Evolutionary conservation across 2,113 vertebrate genomes (phyloP).

Genomic region (Anarhynchus alexandrinus): DNA sequence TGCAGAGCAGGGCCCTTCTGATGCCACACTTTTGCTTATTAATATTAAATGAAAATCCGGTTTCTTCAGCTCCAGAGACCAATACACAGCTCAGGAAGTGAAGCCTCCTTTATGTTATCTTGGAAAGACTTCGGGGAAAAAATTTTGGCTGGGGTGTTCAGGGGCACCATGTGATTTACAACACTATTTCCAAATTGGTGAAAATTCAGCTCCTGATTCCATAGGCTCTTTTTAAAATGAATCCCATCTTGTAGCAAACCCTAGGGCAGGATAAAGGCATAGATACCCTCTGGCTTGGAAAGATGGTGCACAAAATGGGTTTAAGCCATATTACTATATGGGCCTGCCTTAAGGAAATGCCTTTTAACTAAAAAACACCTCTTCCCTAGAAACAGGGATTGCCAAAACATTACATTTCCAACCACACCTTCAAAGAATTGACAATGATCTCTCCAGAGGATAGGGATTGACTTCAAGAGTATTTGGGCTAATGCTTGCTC

Average conservation of each 20-base stretch:
- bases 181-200: not conserved
- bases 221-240: not conserved
- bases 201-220: not conserved
- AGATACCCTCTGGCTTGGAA: not conserved
- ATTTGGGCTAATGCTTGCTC: not conserved
- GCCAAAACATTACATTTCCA: not conserved
- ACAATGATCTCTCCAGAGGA: not conserved
- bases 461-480: not conserved
- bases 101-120: not conserved
- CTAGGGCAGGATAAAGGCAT: not conserved
- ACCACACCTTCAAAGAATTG: not conserved
- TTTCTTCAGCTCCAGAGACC: not conserved
- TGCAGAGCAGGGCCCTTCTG: not conserved
- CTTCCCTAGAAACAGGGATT: not conserved
- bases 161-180: not conserved
- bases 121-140: not conserved
- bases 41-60: not conserved
- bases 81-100: not conserved
- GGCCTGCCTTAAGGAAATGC: not conserved
- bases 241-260: not conserved
- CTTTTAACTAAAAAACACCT: not conserved
- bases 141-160: not conserved
- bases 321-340: not conserved
- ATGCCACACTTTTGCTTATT: not conserved
- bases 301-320: not conserved